Percentiles rank a stretch among this genome's conserved stretches.
Conservation (phyloP, 2,888 invertebrate genomes). For the Odontocolon sp. region DNA sequence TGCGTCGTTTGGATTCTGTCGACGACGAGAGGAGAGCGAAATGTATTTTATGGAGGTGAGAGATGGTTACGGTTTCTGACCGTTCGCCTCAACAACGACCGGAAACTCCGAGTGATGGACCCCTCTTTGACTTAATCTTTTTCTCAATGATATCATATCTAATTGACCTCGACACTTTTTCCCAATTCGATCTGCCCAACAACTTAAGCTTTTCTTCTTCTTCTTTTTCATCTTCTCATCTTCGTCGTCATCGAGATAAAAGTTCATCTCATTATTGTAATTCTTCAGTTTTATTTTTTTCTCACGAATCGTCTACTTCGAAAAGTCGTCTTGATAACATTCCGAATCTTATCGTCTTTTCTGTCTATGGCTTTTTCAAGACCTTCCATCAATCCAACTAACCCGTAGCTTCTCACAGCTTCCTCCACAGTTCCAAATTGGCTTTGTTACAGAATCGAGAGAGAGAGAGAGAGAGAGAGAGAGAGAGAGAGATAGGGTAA, state of each 20-base stretch:
- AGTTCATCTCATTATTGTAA: slow-evolving; percentile 37
- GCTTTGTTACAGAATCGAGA: slow-evolving; percentile 49
- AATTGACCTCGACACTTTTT: slow-evolving; percentile 21
- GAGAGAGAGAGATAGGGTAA: not conserved
- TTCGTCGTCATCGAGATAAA: slow-evolving; percentile 17
- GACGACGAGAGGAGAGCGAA: slow-evolving; percentile 63
- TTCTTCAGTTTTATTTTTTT: slow-evolving; percentile 1
- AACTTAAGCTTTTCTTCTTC: not conserved
- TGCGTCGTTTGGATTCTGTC: slow-evolving; percentile 75
- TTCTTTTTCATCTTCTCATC: not conserved
- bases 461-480: not conserved
- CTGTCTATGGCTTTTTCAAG: not conserved
- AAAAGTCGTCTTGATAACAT: not conserved
- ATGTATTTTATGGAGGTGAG: slow-evolving; percentile 71
- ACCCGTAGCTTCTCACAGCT: not conserved
- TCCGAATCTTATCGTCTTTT: not conserved
- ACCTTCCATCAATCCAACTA: not conserved
- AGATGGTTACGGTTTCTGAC: slow-evolving; percentile 27
- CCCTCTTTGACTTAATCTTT: not conserved
- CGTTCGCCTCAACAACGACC: slow-evolving; percentile 3
- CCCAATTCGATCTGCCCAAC: slow-evolving; percentile 1
- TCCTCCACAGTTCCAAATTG: slow-evolving; percentile 46
- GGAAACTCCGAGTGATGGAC: not conserved
- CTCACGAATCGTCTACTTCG: not conserved
- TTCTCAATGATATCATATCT: slow-evolving; percentile 37